Percentiles rank a stretch among this genome's conserved stretches.
Conservation (phyloP, 2,113 vertebrate genomes). For the Numida meleagris region DNA sequence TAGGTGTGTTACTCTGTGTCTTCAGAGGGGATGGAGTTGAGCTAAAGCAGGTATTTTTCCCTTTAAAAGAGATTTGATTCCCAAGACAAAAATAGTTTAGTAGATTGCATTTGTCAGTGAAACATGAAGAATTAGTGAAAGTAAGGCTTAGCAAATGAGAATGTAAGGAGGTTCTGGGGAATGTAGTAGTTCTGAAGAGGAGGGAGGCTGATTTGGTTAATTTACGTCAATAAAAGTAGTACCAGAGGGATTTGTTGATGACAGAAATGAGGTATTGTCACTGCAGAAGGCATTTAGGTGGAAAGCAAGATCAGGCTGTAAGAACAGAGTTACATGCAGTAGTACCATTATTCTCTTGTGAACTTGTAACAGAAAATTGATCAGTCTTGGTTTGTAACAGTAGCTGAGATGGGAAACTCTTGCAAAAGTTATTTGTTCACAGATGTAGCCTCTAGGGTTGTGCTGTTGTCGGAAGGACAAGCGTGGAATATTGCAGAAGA, state of each 20-base stretch:
- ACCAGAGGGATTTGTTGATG: background rate
- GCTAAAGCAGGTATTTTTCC: background rate
- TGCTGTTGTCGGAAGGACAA: background rate
- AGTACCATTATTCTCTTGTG: background rate
- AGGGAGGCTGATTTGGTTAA: background rate
- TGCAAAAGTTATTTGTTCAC: background rate
- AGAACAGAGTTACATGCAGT: background rate
- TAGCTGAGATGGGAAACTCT: background rate
- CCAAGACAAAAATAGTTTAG: background rate
- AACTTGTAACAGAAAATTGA: background rate
- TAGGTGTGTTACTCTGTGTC: background rate
- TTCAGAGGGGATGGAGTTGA: background rate
- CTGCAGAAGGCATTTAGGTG: rapidly evolving
- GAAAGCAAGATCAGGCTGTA: background rate
- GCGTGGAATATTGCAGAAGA: background rate
- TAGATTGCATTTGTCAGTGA: background rate
- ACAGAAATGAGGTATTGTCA: background rate
- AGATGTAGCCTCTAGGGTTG: rapidly evolving
- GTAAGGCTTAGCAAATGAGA: background rate
- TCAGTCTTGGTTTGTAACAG: background rate
- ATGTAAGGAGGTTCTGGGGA: background rate
- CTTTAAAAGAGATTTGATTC: background rate
- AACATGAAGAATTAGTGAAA: background rate
- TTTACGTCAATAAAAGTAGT: background rate
- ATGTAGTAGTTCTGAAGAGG: background rate